A percentile compares a stretch with the other conserved stretches of the same genome.
These are phyloP conservation scores for Typhlichthys eigenmanni DNA, from an alignment of 2,797 vertebrate species.

Conservation along the genomic window DNA sequence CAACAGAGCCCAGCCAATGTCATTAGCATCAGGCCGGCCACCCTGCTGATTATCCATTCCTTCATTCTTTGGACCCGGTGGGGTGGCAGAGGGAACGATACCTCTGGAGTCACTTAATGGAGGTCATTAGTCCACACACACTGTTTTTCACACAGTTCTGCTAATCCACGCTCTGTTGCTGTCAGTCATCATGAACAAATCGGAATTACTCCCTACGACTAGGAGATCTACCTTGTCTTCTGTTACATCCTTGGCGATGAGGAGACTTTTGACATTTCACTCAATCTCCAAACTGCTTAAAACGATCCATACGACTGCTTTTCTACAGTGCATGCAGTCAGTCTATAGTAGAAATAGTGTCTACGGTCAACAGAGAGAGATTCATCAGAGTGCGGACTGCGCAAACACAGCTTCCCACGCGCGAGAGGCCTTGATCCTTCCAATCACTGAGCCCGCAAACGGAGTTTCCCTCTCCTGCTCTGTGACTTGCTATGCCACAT, in stretches of 20 bases:
- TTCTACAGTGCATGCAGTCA: too few species aligned
- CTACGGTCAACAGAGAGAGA: neutral
- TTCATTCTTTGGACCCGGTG: conserved; percentile 11
- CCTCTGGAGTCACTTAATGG: conserved; percentile 34
- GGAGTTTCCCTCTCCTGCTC: neutral
- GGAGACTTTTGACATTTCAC: neutral
- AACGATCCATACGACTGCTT: neutral
- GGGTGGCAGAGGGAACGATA: conserved; percentile 28
- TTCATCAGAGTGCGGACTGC: neutral
- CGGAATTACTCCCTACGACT: too few species aligned
- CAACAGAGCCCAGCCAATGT: conserved; percentile 16
- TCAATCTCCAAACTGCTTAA: neutral
- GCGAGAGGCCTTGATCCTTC: conserved; percentile 1
- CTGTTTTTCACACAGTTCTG: conserved; percentile 4
- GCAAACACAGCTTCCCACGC: neutral
- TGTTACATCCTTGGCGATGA: conserved; percentile 2
- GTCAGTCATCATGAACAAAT: conserved; percentile 29
- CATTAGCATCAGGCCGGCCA: conserved; percentile 27
- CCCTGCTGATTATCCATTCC: conserved; percentile 13
- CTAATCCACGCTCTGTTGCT: conserved; percentile 19
- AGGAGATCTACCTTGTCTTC: neutral
- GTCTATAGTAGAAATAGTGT: neutral
- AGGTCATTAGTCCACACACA: conserved; percentile 33
- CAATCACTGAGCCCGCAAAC: neutral
- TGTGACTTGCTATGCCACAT: conserved; percentile 4